Base-by-base conservation (phyloP, 37 sponge, comb jelly and placozoan genomes). In the Chondrosia reniformis region DNA sequence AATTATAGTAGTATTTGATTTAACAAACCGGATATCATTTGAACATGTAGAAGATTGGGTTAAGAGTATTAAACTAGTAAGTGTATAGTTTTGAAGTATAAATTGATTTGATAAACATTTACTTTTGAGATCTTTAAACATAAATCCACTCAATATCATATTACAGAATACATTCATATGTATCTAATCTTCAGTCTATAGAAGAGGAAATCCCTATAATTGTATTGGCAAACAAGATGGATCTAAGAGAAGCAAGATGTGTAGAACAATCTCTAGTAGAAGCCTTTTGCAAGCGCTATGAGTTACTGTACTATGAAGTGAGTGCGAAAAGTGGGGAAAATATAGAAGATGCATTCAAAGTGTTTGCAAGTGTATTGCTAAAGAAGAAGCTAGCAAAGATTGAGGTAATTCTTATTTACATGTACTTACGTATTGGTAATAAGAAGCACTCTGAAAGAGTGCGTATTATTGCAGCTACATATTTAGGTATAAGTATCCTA, bases 21-120 rank as follows among this genome's bases (percentile, higher is more conserved):
- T 55, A 45, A 77, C 59, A 33, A 7, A 41, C 33, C 34, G n/a
- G 39, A 15, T 19, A 1, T 77, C 61, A 2, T 77, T 39, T 77
- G 59, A 77, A 40, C 43, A 77, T 77, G 59, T 57, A 3, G 77
- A 77, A 21, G 45, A 28, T 24, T 55, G 59, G 59, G 38, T 77
- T n/a, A 57, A 57, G 56, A 77, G 77, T 54, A 33, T 57, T 24
- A 27, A 33, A 75, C 12, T 43, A 0, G 56, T 55, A 28, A 10
- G 56, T 75, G 55, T 13, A 54, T 32, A 54, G 54, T 46, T 32
- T 45, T 32, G n/a, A 21, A 52, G 15, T 15, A n/a, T n/a, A n/a
- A n/a, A n/a, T n/a, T n/a, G n/a, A n/a, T n/a, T n/a, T n/a, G n/a
- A n/a, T n/a, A n/a, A n/a, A n/a, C n/a, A n/a, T n/a, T n/a, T n/a